A percentile compares a stretch with the other conserved stretches of the same genome.
phyloP scores from a whole-genome alignment of 2,113 vertebrate genomes.

The Dicerorhinus sumatrensis region DNA sequence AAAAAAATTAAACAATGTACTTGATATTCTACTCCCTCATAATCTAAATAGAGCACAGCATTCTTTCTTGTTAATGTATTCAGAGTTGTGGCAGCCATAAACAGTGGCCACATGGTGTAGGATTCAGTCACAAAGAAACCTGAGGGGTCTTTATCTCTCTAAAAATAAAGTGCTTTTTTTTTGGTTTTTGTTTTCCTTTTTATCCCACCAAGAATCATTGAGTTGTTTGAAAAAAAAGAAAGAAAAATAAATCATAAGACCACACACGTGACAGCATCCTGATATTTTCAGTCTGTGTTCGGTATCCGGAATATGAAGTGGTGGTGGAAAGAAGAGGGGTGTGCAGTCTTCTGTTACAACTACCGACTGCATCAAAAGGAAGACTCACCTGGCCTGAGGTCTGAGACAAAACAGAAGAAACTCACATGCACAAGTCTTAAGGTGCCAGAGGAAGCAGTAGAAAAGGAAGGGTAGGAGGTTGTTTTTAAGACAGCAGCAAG shows the following conservation, averaged over 20 bases:
- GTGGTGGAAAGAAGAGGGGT: background rate
- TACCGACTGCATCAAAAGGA: background rate
- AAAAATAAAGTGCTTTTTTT: background rate
- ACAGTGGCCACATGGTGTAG: slow-evolving; percentile 5
- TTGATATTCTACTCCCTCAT: background rate
- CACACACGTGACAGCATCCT: background rate
- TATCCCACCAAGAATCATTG: background rate
- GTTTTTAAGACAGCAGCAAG: slow-evolving; percentile 7
- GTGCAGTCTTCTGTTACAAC: background rate
- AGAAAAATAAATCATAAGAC: background rate
- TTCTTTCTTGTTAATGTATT: slow-evolving; percentile 36
- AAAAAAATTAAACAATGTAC: slow-evolving; percentile 12
- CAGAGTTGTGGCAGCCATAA: slow-evolving; percentile 53
- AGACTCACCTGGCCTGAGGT: background rate
- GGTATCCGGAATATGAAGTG: background rate
- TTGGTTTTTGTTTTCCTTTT: background rate
- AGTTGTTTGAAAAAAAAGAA: background rate
- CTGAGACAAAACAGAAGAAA: background rate
- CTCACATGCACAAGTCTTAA: slow-evolving; percentile 44
- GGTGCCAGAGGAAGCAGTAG: background rate
- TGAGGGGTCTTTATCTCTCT: background rate
- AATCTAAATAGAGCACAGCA: background rate
- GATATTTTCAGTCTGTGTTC: slow-evolving; percentile 44
- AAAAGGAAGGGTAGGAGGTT: background rate
- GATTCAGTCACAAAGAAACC: slow-evolving; percentile 43